phyloP scores from a whole-genome alignment of 2,888 invertebrate species.

The Synanthedon vespiformis region DNA sequence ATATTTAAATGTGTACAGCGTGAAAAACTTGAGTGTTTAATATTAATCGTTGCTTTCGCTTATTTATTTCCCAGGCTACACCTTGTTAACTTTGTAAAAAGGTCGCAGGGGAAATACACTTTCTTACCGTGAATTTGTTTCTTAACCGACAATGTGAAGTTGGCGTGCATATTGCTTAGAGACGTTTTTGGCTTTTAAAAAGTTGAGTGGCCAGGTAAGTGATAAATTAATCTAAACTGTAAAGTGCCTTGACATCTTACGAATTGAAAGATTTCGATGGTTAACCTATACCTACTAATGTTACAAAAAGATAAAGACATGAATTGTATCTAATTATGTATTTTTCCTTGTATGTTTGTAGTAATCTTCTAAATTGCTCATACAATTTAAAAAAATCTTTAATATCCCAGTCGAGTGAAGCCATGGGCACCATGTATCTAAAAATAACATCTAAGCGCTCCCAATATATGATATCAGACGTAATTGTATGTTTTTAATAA shows the following conservation, averaged over 20 bases:
- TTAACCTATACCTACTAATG: too few relatives aligned
- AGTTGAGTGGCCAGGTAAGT: background rate
- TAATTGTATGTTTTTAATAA: too few relatives aligned
- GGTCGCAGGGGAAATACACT: slow-evolving; percentile 60
- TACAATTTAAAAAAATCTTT: too few relatives aligned
- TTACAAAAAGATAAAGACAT: too few relatives aligned
- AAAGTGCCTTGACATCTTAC: background rate
- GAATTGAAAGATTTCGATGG: too few relatives aligned
- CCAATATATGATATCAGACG: too few relatives aligned
- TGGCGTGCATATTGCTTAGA: slow-evolving; percentile 21
- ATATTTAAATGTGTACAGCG: background rate
- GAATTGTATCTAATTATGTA: too few relatives aligned
- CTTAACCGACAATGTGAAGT: slow-evolving; percentile 36
- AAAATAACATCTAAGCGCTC: too few relatives aligned
- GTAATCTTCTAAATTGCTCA: too few relatives aligned
- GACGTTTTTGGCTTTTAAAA: slow-evolving; percentile 4
- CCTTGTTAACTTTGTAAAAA: slow-evolving; percentile 62
- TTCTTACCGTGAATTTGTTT: slow-evolving; percentile 49
- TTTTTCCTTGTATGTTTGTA: too few relatives aligned
- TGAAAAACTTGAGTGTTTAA: slow-evolving; percentile 21
- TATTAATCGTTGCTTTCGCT: slow-evolving; percentile 52
- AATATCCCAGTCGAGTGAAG: too few relatives aligned
- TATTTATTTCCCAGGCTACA: slow-evolving; percentile 64
- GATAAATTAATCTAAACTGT: background rate
- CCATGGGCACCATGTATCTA: too few relatives aligned